phyloP scores from a whole-genome alignment of 2,797 vertebrate species.

The Sebastes steindachneri region DNA sequence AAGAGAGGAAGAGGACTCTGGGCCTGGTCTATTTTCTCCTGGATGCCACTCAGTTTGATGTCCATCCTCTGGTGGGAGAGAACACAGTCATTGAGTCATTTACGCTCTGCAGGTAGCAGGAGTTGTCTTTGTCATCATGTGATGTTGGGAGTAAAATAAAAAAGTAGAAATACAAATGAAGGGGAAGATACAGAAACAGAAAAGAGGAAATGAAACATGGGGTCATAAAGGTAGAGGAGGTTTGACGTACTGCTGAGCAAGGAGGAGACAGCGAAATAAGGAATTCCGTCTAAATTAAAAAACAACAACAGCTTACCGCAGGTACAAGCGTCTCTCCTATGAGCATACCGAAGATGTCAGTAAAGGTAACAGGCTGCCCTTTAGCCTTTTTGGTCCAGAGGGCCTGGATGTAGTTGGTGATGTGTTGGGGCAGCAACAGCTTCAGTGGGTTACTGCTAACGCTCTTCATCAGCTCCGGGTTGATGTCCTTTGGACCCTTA shows the following conservation, averaged over 20 bases:
- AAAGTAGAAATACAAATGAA: not conserved
- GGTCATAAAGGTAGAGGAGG: not conserved
- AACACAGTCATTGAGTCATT: not conserved
- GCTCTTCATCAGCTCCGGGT: slow-evolving; percentile 90
- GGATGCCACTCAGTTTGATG: slow-evolving; percentile 89
- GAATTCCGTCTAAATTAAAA: not conserved
- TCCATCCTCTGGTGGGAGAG: slow-evolving; percentile 89
- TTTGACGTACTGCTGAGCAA: not conserved
- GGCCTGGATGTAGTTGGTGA: slow-evolving; percentile 94
- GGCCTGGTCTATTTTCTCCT: slow-evolving; percentile 88
- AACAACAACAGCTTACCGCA: slow-evolving; percentile 81
- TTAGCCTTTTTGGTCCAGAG: slow-evolving; percentile 95
- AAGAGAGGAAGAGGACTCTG: slow-evolving; percentile 94
- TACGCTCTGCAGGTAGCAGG: not conserved
- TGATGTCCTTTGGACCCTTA: slow-evolving; percentile 93
- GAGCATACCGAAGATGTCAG: slow-evolving; percentile 97
- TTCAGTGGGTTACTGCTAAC: slow-evolving; percentile 94
- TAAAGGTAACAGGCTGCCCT: slow-evolving; percentile 98
- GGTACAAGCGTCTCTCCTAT: slow-evolving; percentile 97
- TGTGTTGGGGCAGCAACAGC: slow-evolving; percentile 92
- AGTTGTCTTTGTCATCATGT: not conserved
- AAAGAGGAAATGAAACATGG: slow-evolving; percentile 1
- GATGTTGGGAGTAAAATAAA: not conserved
- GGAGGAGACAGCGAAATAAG: not conserved
- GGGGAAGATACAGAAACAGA: not conserved